Evolutionary conservation across 2,888 invertebrate genomes (phyloP).

Genomic region (Campaea margaritaria): DNA sequence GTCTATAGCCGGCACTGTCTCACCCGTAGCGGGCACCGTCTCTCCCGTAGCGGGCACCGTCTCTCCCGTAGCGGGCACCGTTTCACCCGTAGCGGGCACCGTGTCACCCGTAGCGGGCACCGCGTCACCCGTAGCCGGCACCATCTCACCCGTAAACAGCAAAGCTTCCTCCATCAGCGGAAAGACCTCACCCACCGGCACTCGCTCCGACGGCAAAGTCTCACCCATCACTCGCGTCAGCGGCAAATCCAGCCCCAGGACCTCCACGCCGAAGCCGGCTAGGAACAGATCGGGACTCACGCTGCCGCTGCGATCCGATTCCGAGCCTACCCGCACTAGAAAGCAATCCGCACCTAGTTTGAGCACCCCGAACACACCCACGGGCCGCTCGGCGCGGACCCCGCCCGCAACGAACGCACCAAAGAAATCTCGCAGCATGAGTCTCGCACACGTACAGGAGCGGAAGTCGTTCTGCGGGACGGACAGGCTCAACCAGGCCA

Average conservation of each 20-base stretch:
- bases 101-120: slow-evolving; percentile 53
- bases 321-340: slow-evolving; percentile 57
- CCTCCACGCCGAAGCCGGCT: slow-evolving; percentile 64
- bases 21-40: slow-evolving; percentile 52
- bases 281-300: slow-evolving; percentile 58
- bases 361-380: slow-evolving; percentile 68
- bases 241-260: slow-evolving; percentile 60
- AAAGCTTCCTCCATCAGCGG: slow-evolving; percentile 56
- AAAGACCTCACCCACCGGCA: slow-evolving; percentile 55
- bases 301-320: slow-evolving; percentile 62
- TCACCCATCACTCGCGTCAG: slow-evolving; percentile 53
- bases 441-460: slow-evolving; percentile 60
- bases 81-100: slow-evolving; percentile 52
- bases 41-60: slow-evolving; percentile 54
- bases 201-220: slow-evolving; percentile 57
- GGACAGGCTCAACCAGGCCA: slow-evolving; percentile 62
- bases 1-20: slow-evolving; percentile 28
- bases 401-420: slow-evolving; percentile 63
- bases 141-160: slow-evolving; percentile 42
- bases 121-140: slow-evolving; percentile 54
- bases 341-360: slow-evolving; percentile 78
- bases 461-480: slow-evolving; percentile 67
- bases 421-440: slow-evolving; percentile 80
- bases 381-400: slow-evolving; percentile 60
- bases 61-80: slow-evolving; percentile 53